Evolutionary conservation across 2,113 vertebrate species (phyloP).

Genomic region (Xenus cinereus): DNA sequence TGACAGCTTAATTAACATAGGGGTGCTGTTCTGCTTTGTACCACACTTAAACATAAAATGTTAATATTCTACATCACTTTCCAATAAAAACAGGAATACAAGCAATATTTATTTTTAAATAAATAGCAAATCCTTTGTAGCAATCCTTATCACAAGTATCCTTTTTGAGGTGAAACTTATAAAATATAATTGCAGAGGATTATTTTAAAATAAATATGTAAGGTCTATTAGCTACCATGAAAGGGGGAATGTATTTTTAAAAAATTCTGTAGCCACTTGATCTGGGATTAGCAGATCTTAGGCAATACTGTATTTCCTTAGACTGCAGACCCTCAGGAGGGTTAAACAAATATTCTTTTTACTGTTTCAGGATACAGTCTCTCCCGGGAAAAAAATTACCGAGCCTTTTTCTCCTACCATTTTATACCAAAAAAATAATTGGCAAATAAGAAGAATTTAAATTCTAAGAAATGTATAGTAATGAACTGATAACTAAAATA

Average conservation of each 20-base stretch:
- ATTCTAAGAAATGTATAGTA: conserved; percentile 54
- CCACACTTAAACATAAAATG: neutral
- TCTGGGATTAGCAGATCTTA: conserved; percentile 1
- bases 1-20: neutral
- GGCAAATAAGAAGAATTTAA: conserved; percentile 49
- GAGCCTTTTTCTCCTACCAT: conserved; percentile 26
- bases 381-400: conserved; percentile 39
- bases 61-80: neutral
- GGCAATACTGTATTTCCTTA: conserved; percentile 11
- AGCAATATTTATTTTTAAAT: too few species aligned
- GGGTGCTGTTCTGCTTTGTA: neutral
- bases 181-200: neutral
- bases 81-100: neutral
- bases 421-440: conserved; percentile 53
- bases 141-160: neutral
- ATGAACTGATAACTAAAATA: conserved; percentile 54
- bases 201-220: neutral
- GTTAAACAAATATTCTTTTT: conserved; percentile 16
- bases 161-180: neutral
- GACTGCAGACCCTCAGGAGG: conserved; percentile 28
- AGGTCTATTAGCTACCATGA: neutral
- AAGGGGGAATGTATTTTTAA: neutral
- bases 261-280: neutral
- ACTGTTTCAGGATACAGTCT: neutral
- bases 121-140: neutral